phyloP scores from a whole-genome alignment of 2,797 vertebrate genomes.

The Helarctos malayanus region DNA sequence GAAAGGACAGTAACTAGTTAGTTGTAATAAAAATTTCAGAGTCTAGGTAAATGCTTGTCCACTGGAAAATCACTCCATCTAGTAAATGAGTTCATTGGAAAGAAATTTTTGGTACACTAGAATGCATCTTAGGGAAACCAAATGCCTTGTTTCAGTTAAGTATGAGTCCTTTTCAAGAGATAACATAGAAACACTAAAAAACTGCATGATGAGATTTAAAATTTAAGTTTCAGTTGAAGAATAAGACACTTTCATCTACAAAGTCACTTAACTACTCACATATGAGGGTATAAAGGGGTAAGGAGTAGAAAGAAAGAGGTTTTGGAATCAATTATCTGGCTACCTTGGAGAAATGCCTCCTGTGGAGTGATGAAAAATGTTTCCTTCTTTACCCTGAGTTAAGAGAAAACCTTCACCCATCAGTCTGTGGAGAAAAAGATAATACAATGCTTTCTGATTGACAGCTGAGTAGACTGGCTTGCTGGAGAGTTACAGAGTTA shows the following conservation, averaged over 20 bases:
- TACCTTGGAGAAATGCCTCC: not conserved
- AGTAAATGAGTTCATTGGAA: not conserved
- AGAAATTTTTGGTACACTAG: not conserved
- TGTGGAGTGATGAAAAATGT: not conserved
- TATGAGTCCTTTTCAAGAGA: not conserved
- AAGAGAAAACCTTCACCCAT: constrained; percentile 18
- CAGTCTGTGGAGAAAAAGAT: not conserved
- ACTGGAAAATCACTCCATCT: not conserved
- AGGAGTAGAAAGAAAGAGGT: not conserved
- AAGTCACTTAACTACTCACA: not conserved
- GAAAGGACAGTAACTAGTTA: not conserved
- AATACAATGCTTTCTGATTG: not conserved
- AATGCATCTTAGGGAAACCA: not conserved
- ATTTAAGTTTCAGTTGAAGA: constrained; percentile 9
- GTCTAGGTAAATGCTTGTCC: not conserved
- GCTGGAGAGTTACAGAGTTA: not conserved
- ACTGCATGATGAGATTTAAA: not conserved
- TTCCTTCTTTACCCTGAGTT: not conserved
- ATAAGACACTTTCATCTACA: not conserved
- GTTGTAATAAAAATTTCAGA: constrained; percentile 12
- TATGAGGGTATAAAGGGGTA: not conserved
- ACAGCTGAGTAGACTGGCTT: not conserved
- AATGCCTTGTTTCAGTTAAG: not conserved
- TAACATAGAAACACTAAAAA: not conserved
- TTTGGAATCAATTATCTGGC: not conserved